These are phyloP conservation scores for Aphrophora alni DNA, from an alignment of 2,888 invertebrate genomes.

Conservation along the genomic window DNA sequence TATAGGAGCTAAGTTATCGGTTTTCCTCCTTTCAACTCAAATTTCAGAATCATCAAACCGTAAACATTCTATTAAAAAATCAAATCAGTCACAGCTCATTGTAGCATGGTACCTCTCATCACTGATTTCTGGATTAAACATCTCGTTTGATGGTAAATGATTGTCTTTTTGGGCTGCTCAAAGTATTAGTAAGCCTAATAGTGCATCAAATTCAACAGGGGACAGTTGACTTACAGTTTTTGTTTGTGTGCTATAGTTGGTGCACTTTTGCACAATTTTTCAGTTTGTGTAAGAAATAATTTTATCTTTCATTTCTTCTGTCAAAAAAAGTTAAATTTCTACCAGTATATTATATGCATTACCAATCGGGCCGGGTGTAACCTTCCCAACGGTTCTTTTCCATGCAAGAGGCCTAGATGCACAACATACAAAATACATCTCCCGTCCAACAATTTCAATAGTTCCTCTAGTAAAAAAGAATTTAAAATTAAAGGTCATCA, in stretches of 20 bases:
- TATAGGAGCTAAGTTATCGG: constrained; percentile 51
- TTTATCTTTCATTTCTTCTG: constrained; percentile 3
- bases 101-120: constrained; percentile 20
- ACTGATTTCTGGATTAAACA: too few species aligned
- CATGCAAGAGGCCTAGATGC: too few species aligned
- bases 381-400: too few species aligned
- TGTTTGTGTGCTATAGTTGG: neutral
- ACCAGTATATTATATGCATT: neutral
- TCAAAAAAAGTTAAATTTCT: constrained; percentile 13
- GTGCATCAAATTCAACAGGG: neutral
- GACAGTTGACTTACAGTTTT: neutral
- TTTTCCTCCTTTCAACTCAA: constrained; percentile 37
- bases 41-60: constrained; percentile 47
- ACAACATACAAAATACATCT: too few species aligned
- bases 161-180: too few species aligned
- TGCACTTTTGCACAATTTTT: neutral
- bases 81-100: constrained; percentile 44
- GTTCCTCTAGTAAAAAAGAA: too few species aligned
- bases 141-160: constrained; percentile 19
- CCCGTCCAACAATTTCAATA: too few species aligned
- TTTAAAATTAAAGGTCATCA: too few species aligned
- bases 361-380: neutral
- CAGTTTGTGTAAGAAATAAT: constrained; percentile 9
- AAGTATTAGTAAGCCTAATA: too few species aligned
- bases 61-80: constrained; percentile 40